phyloP scores from a whole-genome alignment of 2,113 vertebrate genomes.

The Cyprinodon variegatus region DNA sequence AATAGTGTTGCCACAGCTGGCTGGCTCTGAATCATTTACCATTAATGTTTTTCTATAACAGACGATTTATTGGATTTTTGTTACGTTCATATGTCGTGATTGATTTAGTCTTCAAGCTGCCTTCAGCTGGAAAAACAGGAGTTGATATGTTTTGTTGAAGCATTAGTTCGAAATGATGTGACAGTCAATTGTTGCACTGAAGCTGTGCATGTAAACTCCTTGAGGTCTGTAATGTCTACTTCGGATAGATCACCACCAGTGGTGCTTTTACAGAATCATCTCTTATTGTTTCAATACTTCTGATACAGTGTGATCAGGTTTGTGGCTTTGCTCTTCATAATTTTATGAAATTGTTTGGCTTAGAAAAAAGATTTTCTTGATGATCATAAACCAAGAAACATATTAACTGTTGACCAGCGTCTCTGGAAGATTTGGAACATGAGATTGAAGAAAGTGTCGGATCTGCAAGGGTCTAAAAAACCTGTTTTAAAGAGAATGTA shows the following conservation, averaged over 20 bases:
- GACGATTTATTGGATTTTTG: conserved; percentile 67
- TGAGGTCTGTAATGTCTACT: not conserved
- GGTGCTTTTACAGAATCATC: no score
- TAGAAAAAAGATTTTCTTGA: no score
- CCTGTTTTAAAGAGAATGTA: not conserved
- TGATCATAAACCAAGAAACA: no score
- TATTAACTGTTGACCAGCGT: not conserved
- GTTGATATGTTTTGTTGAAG: conserved; percentile 32
- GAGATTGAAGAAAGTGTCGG: not conserved
- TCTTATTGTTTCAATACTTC: not conserved
- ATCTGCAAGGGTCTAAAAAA: not conserved
- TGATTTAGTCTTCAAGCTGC: conserved; percentile 44
- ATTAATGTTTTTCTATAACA: conserved; percentile 58
- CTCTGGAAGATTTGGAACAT: not conserved
- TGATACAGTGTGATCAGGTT: not conserved
- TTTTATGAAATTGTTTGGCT: not conserved
- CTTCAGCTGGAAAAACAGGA: conserved; percentile 59
- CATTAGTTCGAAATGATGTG: conserved; percentile 16
- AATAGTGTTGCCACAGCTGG: conserved; percentile 71
- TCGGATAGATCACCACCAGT: not conserved
- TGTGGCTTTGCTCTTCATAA: not conserved
- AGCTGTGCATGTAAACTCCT: conserved; percentile 4
- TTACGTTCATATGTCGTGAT: conserved; percentile 55
- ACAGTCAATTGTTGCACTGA: conserved; percentile 13
- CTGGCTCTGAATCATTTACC: conserved; percentile 58